These are phyloP conservation scores for Oxyruncus cristatus DNA, from an alignment of 2,113 vertebrate species.

Conservation along the genomic window DNA sequence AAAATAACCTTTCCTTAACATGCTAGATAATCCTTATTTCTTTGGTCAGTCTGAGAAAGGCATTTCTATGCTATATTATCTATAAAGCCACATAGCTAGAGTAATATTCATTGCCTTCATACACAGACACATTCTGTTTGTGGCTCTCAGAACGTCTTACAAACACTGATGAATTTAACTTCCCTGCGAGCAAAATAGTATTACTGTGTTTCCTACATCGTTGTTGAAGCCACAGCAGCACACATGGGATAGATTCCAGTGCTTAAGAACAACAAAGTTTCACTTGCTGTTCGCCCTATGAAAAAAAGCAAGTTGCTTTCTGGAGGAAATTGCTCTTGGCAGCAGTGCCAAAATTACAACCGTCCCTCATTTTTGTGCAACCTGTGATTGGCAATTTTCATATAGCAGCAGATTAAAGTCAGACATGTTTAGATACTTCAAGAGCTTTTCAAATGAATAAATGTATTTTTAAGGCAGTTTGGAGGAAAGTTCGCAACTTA, in stretches of 20 bases:
- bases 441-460: not conserved
- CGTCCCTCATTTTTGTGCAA: not conserved
- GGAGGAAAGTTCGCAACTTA: not conserved
- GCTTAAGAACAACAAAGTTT: not conserved
- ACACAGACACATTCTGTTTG: not conserved
- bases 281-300: not conserved
- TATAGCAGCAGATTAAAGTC: not conserved
- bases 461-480: not conserved
- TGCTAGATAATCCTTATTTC: not conserved
- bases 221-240: not conserved
- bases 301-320: constrained; percentile 7
- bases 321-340: not conserved
- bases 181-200: not conserved
- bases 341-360: not conserved
- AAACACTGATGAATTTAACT: not conserved
- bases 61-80: not conserved
- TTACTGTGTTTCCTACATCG: not conserved
- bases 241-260: not conserved
- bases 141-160: not conserved
- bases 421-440: not conserved
- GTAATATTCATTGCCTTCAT: not conserved
- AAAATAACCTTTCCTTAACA: not conserved
- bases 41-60: not conserved
- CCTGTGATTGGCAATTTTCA: not conserved
- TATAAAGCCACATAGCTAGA: not conserved